These are phyloP conservation scores for Pogonomyrmex barbatus DNA, from an alignment of 1,140 invertebrate genomes.

Conservation along the genomic window DNA sequence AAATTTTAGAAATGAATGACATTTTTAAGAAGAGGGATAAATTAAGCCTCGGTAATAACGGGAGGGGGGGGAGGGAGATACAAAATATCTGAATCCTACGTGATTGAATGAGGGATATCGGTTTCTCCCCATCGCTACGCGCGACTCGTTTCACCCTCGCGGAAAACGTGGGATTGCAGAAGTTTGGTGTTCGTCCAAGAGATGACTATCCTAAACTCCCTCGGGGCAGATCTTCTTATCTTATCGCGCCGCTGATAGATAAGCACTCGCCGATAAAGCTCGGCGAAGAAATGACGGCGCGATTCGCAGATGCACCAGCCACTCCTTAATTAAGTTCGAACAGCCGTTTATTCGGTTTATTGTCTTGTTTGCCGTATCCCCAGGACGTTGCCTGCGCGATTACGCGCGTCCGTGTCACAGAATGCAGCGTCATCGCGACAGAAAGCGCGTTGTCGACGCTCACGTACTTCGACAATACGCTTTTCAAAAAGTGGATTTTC, in stretches of 20 bases:
- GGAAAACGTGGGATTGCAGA: slow-evolving; percentile 70
- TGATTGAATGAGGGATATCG: slow-evolving; percentile 10
- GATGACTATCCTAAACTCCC: slow-evolving; percentile 77
- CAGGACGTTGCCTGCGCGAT: slow-evolving; percentile 34
- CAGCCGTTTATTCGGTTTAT: slow-evolving; percentile 75
- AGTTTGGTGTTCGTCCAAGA: slow-evolving; percentile 77
- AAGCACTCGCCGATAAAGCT: slow-evolving; percentile 71
- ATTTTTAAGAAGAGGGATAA: not conserved
- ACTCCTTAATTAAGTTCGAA: slow-evolving; percentile 84
- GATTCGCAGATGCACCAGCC: slow-evolving; percentile 79
- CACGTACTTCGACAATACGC: slow-evolving; percentile 26
- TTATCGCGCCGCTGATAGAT: slow-evolving; percentile 83
- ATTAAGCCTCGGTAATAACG: not conserved
- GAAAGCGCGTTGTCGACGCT: slow-evolving; percentile 33
- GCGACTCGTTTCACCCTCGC: slow-evolving; percentile 56
- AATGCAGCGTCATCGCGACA: slow-evolving; percentile 51
- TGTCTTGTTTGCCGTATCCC: slow-evolving; percentile 75
- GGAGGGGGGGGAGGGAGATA: too few relatives aligned
- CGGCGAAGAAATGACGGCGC: slow-evolving; percentile 78
- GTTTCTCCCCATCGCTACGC: slow-evolving; percentile 67
- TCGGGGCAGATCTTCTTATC: slow-evolving; percentile 80
- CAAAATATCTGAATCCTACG: slow-evolving; percentile 10
- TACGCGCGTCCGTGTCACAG: slow-evolving; percentile 51
- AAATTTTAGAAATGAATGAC: too few relatives aligned
- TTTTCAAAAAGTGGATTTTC: not conserved